These are phyloP conservation scores for Gnathonemus longibarbis DNA, from an alignment of 2,113 vertebrate genomes.

Conservation along the genomic window DNA sequence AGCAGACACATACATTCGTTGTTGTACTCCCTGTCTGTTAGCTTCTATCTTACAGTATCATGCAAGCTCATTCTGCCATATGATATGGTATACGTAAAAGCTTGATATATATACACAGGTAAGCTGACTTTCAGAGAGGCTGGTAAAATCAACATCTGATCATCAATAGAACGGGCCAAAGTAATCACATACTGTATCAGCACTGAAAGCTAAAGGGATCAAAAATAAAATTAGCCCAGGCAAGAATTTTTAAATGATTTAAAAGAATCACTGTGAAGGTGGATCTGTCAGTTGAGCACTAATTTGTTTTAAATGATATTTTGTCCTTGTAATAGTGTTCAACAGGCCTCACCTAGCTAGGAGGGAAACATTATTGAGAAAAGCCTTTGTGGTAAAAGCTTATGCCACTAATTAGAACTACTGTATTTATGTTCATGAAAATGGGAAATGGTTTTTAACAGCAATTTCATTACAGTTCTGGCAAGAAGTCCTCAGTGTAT, in stretches of 20 bases:
- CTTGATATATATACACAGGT: background rate
- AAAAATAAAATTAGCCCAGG: background rate
- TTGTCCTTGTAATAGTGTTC: conserved; percentile 3
- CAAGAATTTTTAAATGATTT: background rate
- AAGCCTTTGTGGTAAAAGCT: background rate
- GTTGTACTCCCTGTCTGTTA: too few species aligned
- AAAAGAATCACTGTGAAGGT: background rate
- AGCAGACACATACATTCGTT: too few species aligned
- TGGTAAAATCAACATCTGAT: background rate
- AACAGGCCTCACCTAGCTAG: background rate
- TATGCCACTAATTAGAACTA: background rate
- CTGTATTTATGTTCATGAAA: conserved; percentile 3
- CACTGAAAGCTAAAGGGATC: background rate
- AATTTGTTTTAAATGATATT: background rate
- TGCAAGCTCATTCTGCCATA: background rate
- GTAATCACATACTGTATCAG: background rate
- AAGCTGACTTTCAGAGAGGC: background rate
- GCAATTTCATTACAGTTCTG: conserved; percentile 10
- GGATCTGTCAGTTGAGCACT: background rate
- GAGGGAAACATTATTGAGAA: background rate
- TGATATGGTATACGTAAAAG: background rate
- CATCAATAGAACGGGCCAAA: background rate
- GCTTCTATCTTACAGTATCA: too few species aligned
- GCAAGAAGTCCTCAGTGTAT: background rate
- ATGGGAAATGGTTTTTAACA: conserved; percentile 7